Percentiles rank a stretch among this genome's conserved stretches.
Conservation (phyloP, 2,113 vertebrate genomes). For the Aspidoscelis tigris region DNA sequence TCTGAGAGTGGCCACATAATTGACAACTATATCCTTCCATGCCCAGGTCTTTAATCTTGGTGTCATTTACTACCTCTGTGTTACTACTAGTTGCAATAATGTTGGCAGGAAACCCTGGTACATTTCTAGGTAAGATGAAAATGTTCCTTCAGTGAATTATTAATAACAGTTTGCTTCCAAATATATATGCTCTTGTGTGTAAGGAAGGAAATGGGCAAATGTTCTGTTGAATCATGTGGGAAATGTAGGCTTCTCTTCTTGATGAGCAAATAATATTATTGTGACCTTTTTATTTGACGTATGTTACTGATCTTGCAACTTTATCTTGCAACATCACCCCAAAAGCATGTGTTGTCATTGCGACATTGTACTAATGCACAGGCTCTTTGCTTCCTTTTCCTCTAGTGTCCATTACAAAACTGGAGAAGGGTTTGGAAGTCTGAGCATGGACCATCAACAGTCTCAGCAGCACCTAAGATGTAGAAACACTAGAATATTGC, state of each 20-base stretch:
- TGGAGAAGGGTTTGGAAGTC: not conserved
- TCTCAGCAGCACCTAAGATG: not conserved
- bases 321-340: too few relatives aligned
- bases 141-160: not conserved
- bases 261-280: not conserved
- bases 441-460: not conserved
- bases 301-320: too few relatives aligned
- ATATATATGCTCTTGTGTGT: not conserved
- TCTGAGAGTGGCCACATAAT: not conserved
- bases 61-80: not conserved
- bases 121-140: not conserved
- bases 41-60: not conserved
- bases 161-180: not conserved
- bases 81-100: not conserved
- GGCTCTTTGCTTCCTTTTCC: not conserved
- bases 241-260: not conserved
- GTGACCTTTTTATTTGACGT: too few relatives aligned
- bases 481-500: not conserved
- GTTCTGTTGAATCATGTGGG: not conserved
- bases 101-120: not conserved
- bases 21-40: not conserved
- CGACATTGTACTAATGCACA: not conserved
- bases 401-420: not conserved
- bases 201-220: not conserved
- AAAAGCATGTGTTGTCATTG: not conserved